Evolutionary conservation across 2,113 vertebrate species (phyloP).

Genomic region (Apteryx mantelli): DNA sequence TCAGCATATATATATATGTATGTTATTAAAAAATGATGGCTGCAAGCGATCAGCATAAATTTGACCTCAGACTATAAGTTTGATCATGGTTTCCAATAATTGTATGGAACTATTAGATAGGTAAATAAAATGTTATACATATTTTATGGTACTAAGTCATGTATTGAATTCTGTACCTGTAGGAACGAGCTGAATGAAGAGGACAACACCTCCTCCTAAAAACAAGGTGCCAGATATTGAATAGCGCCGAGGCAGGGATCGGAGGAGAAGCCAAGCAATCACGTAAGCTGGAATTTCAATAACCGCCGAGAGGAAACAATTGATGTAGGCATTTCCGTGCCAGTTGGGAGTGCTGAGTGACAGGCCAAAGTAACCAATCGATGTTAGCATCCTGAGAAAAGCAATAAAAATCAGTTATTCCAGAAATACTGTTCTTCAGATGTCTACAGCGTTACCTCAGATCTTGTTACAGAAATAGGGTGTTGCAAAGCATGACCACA

Average conservation of each 20-base stretch:
- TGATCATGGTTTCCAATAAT: background rate
- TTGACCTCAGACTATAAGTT: background rate
- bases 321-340: slow-evolving; percentile 84
- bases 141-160: background rate
- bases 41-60: background rate
- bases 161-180: slow-evolving; percentile 70
- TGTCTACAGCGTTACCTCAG: background rate
- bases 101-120: background rate
- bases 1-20: background rate
- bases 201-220: slow-evolving; percentile 83
- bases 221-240: slow-evolving; percentile 80
- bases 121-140: background rate
- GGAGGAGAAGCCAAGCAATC: slow-evolving; percentile 88
- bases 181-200: slow-evolving; percentile 87
- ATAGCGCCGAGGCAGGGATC: slow-evolving; percentile 80
- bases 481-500: background rate
- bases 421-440: background rate
- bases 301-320: slow-evolving; percentile 90
- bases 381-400: slow-evolving; percentile 83
- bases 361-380: slow-evolving; percentile 87
- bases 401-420: slow-evolving; percentile 9
- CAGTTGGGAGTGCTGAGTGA: slow-evolving; percentile 91
- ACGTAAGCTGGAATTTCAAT: slow-evolving; percentile 91
- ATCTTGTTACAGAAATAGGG: background rate
- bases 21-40: background rate